Conservation (phyloP, 1,140 invertebrate species). For the Drosophila persimilis region DNA sequence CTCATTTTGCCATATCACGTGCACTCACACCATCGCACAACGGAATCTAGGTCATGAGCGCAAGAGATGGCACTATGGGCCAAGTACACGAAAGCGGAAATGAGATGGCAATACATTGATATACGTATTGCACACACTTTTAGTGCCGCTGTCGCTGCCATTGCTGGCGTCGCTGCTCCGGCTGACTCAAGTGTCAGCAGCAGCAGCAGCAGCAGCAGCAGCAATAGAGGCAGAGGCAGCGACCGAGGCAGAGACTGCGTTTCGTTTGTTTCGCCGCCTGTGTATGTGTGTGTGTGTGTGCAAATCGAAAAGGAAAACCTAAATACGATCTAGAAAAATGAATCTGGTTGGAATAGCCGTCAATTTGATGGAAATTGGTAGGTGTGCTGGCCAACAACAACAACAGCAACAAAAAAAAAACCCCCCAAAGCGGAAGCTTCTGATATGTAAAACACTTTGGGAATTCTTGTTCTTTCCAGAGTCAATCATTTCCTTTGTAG, state of each 20-base stretch:
- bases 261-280: not conserved
- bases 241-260: not conserved
- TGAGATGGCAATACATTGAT: slow-evolving; percentile 75
- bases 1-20: slow-evolving; percentile 74
- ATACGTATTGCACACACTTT: slow-evolving; percentile 61
- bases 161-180: slow-evolving; percentile 28
- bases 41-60: slow-evolving; percentile 83
- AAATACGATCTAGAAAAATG: slow-evolving; percentile 31
- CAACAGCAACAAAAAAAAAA: not conserved
- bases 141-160: slow-evolving; percentile 23
- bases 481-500: too few species aligned
- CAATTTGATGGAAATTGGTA: slow-evolving; percentile 27
- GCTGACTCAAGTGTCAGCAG: slow-evolving; percentile 45
- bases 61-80: slow-evolving; percentile 80
- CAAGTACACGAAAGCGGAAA: slow-evolving; percentile 79
- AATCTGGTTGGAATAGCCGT: slow-evolving; percentile 23
- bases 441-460: not conserved
- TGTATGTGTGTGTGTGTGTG: not conserved
- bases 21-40: slow-evolving; percentile 58
- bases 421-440: not conserved
- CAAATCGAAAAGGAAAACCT: slow-evolving; percentile 11
- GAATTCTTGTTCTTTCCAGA: not conserved
- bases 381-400: not conserved
- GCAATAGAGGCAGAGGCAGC: not conserved
- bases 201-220: slow-evolving; percentile 19